Conservation (phyloP, 2,797 vertebrate species). For the Halcyon smyrnensis region DNA sequence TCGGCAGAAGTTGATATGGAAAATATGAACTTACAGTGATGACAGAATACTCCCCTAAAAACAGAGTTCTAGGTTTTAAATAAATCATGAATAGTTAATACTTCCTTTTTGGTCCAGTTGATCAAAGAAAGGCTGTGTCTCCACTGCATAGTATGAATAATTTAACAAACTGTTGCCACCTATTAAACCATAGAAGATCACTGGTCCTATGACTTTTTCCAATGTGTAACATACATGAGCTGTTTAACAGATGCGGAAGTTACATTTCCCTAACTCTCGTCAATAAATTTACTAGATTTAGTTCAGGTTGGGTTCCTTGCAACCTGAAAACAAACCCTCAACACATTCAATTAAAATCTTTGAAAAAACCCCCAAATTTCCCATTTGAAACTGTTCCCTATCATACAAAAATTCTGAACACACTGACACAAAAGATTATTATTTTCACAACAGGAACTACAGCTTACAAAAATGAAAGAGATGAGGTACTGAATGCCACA, state of each 20-base stretch:
- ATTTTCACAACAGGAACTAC: background rate
- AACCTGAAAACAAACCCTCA: background rate
- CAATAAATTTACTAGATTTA: background rate
- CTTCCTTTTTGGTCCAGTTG: background rate
- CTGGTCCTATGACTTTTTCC: background rate
- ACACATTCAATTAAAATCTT: background rate
- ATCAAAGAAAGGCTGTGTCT: background rate
- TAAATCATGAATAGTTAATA: background rate
- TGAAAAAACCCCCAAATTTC: fast-evolving
- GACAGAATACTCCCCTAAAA: background rate
- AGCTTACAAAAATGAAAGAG: background rate
- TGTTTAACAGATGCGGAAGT: background rate
- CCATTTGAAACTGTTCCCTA: background rate
- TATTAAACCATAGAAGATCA: background rate
- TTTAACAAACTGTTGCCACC: background rate
- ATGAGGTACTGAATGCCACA: background rate
- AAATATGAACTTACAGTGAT: background rate
- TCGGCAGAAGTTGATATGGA: background rate
- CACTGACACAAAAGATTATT: background rate
- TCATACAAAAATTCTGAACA: background rate
- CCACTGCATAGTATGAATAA: background rate
- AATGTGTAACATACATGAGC: background rate
- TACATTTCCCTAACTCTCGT: background rate
- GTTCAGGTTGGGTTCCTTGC: background rate
- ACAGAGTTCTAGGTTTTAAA: background rate